Base-by-base conservation (phyloP, 2,888 invertebrate genomes). In the Nebria brevicollis region DNA sequence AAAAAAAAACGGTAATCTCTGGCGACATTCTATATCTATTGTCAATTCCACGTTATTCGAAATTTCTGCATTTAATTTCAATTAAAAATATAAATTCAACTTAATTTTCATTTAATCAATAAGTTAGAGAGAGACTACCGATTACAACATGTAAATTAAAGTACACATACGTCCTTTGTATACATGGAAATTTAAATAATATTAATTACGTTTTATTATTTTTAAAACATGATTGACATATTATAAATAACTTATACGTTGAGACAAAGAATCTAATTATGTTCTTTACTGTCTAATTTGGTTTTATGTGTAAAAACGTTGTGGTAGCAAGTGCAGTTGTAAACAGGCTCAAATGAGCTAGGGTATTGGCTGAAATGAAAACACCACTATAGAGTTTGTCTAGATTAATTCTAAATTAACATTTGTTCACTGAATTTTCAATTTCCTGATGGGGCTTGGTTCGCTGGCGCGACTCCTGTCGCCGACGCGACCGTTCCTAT, bases 321-420 rank as follows among this genome's bases (percentile, higher is more conserved):
- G 54, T 54, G 54, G 54, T 54, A 54, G 8, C 54, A 7, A 54
- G 54, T 54, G 54, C 8, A 54, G 8, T 13, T 13, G 8, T 54
- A 54, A 8, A 54, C 54, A 11, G 8, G 54, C 2, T 54, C 2
- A 54, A 54, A 54, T 54, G 54, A 54, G 54, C 54, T 54, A 54
- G 54, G 54, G 7, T 54, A 54, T 54, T 54, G 54, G 54, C 54
- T 54, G 54, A 11, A 54, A 8, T 54, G 54, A 54, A 54, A 8
- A 54, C 11, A 54, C 8, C 13, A 54, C 54, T 54, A 54, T 13
- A 54, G 54, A 54, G 54, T 54, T 54, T 54, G 54, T 26, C 70
- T 70, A 70, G 70, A 70, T 70, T 70, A 26, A 70, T 70, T 70
- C 70, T 70, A 70, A 70, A 70, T 70, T 70, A 70, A 70, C 70